Conservation (phyloP, 2,113 vertebrate genomes). For the Rutilus rutilus region DNA sequence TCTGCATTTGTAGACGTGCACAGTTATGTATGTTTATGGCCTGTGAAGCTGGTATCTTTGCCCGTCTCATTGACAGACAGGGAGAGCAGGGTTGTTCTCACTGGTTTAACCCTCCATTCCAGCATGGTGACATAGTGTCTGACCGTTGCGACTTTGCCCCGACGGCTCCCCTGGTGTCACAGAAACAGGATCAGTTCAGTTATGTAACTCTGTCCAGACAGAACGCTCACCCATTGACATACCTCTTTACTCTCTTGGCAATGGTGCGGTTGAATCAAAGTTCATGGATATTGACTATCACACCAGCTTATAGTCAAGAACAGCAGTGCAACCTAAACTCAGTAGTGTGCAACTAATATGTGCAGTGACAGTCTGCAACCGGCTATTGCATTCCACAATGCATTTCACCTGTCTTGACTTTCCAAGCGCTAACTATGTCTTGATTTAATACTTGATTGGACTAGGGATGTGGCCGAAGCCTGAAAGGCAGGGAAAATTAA, state of each 20-base stretch:
- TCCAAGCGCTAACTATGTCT: not conserved
- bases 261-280: not conserved
- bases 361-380: not conserved
- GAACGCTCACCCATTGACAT: not conserved
- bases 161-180: not conserved
- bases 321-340: not conserved
- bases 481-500: too few relatives aligned
- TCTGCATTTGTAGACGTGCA: not conserved
- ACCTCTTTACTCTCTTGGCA: not conserved
- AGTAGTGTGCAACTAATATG: not conserved
- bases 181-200: constrained; percentile 28
- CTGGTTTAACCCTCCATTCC: constrained; percentile 10
- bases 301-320: not conserved
- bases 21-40: not conserved
- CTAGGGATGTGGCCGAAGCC: too few relatives aligned
- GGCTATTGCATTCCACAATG: not conserved
- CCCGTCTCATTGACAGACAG: not conserved
- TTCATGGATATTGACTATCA: constrained; percentile 1
- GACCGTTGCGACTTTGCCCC: not conserved
- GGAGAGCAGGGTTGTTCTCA: not conserved
- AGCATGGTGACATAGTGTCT: constrained; percentile 24
- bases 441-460: not conserved
- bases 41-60: not conserved
- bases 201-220: constrained; percentile 38
- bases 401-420: not conserved